A percentile compares a stretch with the other conserved stretches of the same genome.
Conservation (phyloP, 2,888 invertebrate genomes). For the Synergus umbraculus region DNA sequence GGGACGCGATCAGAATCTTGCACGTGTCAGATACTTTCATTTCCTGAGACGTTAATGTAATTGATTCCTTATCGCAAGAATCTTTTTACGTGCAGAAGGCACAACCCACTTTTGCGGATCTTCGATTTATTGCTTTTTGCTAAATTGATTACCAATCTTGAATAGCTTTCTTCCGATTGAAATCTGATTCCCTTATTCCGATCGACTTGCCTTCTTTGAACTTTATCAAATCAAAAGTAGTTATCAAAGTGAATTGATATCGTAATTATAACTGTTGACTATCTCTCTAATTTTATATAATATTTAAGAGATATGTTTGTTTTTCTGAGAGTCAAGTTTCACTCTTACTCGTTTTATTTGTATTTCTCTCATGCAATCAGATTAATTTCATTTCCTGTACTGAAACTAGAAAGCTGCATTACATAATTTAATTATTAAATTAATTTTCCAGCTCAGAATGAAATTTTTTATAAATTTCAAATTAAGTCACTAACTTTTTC, state of each 20-base stretch:
- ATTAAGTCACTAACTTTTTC: not conserved
- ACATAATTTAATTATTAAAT: too few species aligned
- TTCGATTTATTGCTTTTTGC: slow-evolving; percentile 15
- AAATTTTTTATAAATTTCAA: not conserved
- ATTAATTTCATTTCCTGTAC: too few species aligned
- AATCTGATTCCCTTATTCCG: slow-evolving; percentile 29
- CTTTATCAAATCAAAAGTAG: not conserved
- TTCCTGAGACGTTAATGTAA: slow-evolving; percentile 36
- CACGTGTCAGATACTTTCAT: slow-evolving; percentile 28
- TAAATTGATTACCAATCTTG: slow-evolving; percentile 33
- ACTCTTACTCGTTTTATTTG: too few species aligned
- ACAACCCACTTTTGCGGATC: slow-evolving; percentile 27
- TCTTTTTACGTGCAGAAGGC: slow-evolving; percentile 17
- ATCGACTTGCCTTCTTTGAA: not conserved
- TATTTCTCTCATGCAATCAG: too few species aligned
- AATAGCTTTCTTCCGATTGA: slow-evolving; percentile 22
- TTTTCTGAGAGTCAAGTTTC: too few species aligned
- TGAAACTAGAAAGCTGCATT: too few species aligned
- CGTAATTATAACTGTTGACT: not conserved
- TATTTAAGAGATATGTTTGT: too few species aligned
- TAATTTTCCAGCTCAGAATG: too few species aligned
- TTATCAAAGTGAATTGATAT: not conserved
- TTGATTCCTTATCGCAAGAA: slow-evolving; percentile 30
- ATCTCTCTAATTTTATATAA: too few species aligned
- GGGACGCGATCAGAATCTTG: slow-evolving; percentile 1